Evolutionary conservation across 2,888 invertebrate genomes (phyloP), one percentile per base, ranked within the genome.

Genomic region (Siphlonurus alternatus): DNA sequence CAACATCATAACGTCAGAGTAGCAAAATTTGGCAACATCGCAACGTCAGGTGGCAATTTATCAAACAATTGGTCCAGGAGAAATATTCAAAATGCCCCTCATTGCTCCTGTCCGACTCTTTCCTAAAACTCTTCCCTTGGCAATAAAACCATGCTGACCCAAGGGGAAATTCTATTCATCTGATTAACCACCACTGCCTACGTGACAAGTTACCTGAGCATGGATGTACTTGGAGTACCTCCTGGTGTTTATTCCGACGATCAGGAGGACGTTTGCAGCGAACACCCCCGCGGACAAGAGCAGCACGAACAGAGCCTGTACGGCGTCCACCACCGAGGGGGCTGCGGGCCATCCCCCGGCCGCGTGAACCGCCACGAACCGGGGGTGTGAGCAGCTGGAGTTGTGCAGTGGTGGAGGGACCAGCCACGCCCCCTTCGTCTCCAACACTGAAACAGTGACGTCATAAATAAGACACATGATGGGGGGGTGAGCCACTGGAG

Each of bases 201-300:
- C n/a, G n/a, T n/a, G n/a, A n/a, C n/a, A n/a, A n/a, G n/a, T 76
- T 75, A 90, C 91, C 87, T 91, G 91, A 70, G 89, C 88, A 73
- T 90, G 90, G 70, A 92, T 90, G 73, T 89, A 90, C 72, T 89
- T 88, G 71, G 88, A 84, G 74, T 89, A 90, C 67, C 88, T 81
- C 63, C 89, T 81, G 75, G 88, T 90, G 76, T 91, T 92, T 71
- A 92, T 83, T 61, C 91, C 90, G 70, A 89, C 83, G 69, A 91
- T 89, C 25, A 91, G 83, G 66, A 90, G 78, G 61, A 88, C 79
- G 74, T 92, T 92, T 59, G 90, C 88, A 38, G 85, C 83, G 56
- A 91, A 83, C 67, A 91, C 89, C 53, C 88, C 88, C 73, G 87
- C 80, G 53, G 90, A 88, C 66, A 91, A 78, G 2, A 86, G 76